Base-by-base conservation (phyloP, 2,888 invertebrate genomes). In the Spilarctia lutea region DNA sequence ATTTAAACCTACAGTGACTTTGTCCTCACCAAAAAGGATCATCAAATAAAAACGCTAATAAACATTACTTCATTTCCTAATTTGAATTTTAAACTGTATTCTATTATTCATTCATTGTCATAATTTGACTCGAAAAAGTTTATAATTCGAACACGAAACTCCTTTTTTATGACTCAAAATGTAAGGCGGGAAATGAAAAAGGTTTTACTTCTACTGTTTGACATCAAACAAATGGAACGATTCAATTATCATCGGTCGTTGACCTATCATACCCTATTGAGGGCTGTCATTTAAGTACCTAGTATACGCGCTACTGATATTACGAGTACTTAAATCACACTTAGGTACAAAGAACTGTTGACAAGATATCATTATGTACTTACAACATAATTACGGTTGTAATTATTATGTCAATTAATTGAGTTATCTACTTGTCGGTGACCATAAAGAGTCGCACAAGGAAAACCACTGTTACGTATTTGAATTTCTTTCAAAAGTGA, bases 341-440 rank as follows among this genome's bases (percentile, higher is more conserved):
- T 63, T 18, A 77, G 67, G 75, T 77, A 81, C 85, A 86, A 83
- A 79, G 86, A 83, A 79, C 82, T 69, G 78, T 75, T 81, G 82
- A 82, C 84, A 84, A 77, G 66, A 73, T 85, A 87, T 86, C 79
- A 78, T 72, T 72, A 60, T 65, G 71, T 69, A 30, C 63, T 30
- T 30, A 70, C 76, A 71, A 76, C 68, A 79, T 75, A 77, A 81
- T 80, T 74, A 72, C 63, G 67, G 76, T 73, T 76, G 73, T 75
- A 76, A 79, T 79, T 73, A 76, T 76, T 68, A 75, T 74, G 77
- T 71, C 56, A 52, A 76, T 70, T 71, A 76, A 77, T 70, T 80
- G n/a, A 82, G 70, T 78, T 81, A 83, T 84, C 60, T 70, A 66
- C 16, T 27, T 30, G 74, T 65, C 81, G 82, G 83, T 75, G 65